Base-by-base conservation (phyloP, 2,113 vertebrate genomes). In the Rhodinocichla rosea region DNA sequence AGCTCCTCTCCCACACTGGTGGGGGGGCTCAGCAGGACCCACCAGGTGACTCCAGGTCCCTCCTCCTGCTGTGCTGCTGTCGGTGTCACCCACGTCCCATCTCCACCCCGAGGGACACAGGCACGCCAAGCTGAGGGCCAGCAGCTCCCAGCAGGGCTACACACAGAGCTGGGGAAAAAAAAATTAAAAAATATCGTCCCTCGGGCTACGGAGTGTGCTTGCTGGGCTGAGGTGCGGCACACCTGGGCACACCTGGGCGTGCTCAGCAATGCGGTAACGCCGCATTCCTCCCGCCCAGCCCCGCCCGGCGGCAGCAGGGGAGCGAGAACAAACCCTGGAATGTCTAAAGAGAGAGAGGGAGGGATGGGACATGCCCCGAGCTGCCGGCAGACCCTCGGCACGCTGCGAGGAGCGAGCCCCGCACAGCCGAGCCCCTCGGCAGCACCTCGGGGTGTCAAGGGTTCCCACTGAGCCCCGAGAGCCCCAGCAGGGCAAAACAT, bases 371-470 rank as follows among this genome's bases (percentile, higher is more conserved):
- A 3, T 10, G 67, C 37, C 59, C 21, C 0, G 28, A 57, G 76
- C 55, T 33, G 68, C 67, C 4, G 2, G 2, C 24, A 2, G 35
- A 11, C 2, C 3, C 16, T 15, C 76, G 13, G 67, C 47, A 4
- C 7, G 9, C 22, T 0, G 39, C 28, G 6, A 10, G 0, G 13
- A 62, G 78, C 2, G 1, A 50, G 2, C 7, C 70, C 39, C 13
- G 33, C 53, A 15, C 26, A 18, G 50, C 52, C 28, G 9, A 4
- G 8, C 2, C 81, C 65, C 13, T 1, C 59, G 1, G 39, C 1
- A 6, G 1, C 23, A 23, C 70, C 37, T 13, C 5, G 7, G 0
- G 5, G 9, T 11, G 71, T 0, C 0, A 11, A 13, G 57, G 0
- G 42, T 42, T 17, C 30, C 26, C 85, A 7, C 28, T 37, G 1